phyloP scores from a whole-genome alignment of 2,113 vertebrate genomes.

The Calyptommatus sinebrachiatus region DNA sequence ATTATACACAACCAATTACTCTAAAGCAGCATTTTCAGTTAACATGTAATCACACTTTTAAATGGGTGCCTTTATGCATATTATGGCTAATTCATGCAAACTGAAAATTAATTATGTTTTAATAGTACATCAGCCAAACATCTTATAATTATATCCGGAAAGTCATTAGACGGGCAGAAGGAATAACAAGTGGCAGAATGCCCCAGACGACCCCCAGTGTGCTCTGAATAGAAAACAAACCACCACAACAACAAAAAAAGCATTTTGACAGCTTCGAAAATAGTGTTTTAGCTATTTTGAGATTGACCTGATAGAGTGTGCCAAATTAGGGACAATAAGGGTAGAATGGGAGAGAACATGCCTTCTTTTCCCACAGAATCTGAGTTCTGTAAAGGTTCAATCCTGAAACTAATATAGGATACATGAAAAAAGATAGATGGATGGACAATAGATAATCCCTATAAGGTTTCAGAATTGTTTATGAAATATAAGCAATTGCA shows the following conservation, averaged over 20 bases:
- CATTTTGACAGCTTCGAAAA: neutral
- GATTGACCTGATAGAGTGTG: neutral
- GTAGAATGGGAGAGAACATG: neutral
- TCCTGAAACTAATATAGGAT: no score
- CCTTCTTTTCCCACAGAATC: neutral
- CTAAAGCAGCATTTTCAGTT: neutral
- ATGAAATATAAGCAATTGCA: no score
- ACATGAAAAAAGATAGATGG: no score
- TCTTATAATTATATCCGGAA: conserved; percentile 1
- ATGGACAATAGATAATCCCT: no score
- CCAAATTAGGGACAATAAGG: neutral
- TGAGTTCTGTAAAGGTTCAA: no score
- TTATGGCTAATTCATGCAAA: conserved; percentile 18
- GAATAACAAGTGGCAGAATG: neutral
- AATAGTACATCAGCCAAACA: conserved; percentile 13
- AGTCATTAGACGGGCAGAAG: neutral
- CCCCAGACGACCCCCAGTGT: rapidly evolving
- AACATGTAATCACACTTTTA: neutral
- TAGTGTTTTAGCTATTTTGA: neutral
- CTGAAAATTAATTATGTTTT: conserved; percentile 4
- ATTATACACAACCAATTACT: neutral
- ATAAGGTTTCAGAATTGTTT: no score
- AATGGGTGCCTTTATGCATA: conserved; percentile 6
- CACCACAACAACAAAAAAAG: neutral
- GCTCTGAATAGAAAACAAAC: neutral